Evolutionary conservation across 2,113 vertebrate species (phyloP).

Genomic region (Corythaeola cristata): DNA sequence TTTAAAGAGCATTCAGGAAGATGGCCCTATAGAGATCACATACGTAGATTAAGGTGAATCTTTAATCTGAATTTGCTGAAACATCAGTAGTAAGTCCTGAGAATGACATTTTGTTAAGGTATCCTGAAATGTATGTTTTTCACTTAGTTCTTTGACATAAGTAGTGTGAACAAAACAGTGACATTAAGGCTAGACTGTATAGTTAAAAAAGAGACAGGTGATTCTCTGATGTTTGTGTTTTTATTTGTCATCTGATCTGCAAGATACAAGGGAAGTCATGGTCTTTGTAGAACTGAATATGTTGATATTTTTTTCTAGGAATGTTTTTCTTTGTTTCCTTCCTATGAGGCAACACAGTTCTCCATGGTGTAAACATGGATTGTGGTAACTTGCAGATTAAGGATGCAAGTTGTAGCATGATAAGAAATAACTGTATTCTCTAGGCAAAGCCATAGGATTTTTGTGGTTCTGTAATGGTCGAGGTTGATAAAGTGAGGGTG

Average conservation of each 20-base stretch:
- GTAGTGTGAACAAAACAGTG: neutral
- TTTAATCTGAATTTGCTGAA: neutral
- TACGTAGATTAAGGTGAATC: neutral
- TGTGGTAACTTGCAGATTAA: neutral
- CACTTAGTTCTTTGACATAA: neutral
- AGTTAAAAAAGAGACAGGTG: rapidly evolving
- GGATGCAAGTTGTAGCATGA: neutral
- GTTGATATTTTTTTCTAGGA: neutral
- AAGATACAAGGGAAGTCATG: neutral
- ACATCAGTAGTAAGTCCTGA: neutral
- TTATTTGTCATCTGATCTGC: neutral
- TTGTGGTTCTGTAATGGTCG: neutral
- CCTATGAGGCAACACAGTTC: neutral
- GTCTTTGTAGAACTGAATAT: neutral
- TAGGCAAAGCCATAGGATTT: neutral
- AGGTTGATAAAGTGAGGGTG: conserved; percentile 22
- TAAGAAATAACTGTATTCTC: neutral
- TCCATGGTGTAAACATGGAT: neutral
- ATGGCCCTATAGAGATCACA: rapidly evolving
- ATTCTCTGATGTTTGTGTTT: neutral
- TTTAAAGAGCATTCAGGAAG: neutral
- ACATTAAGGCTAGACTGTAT: neutral
- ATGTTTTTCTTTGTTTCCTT: neutral
- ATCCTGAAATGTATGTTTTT: neutral
- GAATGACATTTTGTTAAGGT: neutral